Evolutionary conservation across 2,888 invertebrate genomes (phyloP).

Genomic region (Malthinus seriepunctatus): DNA sequence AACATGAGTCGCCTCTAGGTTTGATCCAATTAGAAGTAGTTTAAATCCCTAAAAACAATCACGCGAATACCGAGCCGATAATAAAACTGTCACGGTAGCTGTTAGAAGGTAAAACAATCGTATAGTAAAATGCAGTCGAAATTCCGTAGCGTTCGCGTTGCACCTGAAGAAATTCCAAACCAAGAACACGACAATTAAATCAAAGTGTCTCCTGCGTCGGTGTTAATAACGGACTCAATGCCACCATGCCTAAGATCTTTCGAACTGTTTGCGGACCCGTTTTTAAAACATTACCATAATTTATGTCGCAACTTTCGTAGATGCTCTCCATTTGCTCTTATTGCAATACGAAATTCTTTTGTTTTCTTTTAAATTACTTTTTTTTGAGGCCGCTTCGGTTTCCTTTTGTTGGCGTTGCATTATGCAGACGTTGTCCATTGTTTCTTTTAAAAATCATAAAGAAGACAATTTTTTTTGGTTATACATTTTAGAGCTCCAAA

Average conservation of each 20-base stretch:
- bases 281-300: slow-evolving; percentile 42
- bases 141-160: slow-evolving; percentile 39
- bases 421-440: slow-evolving; percentile 42
- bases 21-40: slow-evolving; percentile 29
- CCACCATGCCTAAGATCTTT: slow-evolving; percentile 41
- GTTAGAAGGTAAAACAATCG: slow-evolving; percentile 34
- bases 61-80: slow-evolving; percentile 34
- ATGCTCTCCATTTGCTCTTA: slow-evolving; percentile 9
- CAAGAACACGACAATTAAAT: slow-evolving; percentile 50
- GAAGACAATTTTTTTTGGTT: slow-evolving; percentile 34
- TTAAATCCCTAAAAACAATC: slow-evolving; percentile 30
- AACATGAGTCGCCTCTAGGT: slow-evolving; percentile 1
- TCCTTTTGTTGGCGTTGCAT: slow-evolving; percentile 39
- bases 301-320: slow-evolving; percentile 40
- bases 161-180: slow-evolving; percentile 48
- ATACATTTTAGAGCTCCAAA: slow-evolving; percentile 31
- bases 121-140: slow-evolving; percentile 30
- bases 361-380: slow-evolving; percentile 32
- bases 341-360: slow-evolving; percentile 15
- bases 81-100: slow-evolving; percentile 42
- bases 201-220: slow-evolving; percentile 49
- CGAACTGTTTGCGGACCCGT: slow-evolving; percentile 34
- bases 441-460: slow-evolving; percentile 36
- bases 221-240: slow-evolving; percentile 43
- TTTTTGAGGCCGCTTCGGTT: slow-evolving; percentile 38